Conservation (phyloP, 2,797 vertebrate genomes). For the Mus minutoides region DNA sequence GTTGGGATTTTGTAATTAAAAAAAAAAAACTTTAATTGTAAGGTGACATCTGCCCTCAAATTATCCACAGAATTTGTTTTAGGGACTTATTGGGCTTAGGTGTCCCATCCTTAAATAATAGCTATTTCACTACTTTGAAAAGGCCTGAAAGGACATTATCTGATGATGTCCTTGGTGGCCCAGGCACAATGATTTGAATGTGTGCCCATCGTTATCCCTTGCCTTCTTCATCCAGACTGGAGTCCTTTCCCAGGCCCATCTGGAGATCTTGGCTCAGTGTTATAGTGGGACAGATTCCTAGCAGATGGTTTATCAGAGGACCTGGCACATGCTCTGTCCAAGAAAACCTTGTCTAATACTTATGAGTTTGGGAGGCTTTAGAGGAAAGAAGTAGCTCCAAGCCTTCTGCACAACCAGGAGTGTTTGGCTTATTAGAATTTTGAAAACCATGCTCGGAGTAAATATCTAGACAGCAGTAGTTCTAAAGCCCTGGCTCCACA, state of each 20-base stretch:
- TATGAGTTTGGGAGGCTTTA: constrained; percentile 72
- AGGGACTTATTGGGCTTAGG: neutral
- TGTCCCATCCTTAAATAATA: neutral
- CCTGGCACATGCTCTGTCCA: constrained; percentile 72
- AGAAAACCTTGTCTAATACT: constrained; percentile 73
- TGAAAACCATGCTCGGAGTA: constrained; percentile 65
- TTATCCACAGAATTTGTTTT: constrained; percentile 34
- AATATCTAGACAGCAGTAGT: constrained; percentile 57
- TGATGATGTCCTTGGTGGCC: constrained; percentile 62
- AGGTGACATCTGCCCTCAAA: neutral
- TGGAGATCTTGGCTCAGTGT: constrained; percentile 74
- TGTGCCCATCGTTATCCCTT: constrained; percentile 39
- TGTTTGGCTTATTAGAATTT: constrained; percentile 78
- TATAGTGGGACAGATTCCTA: constrained; percentile 76
- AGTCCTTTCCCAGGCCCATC: constrained; percentile 75
- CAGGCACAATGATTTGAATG: constrained; percentile 53
- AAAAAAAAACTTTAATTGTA: neutral
- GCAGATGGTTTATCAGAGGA: constrained; percentile 83
- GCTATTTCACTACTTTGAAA: neutral
- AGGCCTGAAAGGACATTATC: constrained; percentile 48
- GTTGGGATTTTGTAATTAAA: neutral
- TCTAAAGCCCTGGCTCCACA: constrained; percentile 34
- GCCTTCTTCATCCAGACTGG: constrained; percentile 63
- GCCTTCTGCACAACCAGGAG: constrained; percentile 61
- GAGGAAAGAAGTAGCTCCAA: constrained; percentile 51